phyloP scores from a whole-genome alignment of 35 echinoderm and acorn worm genomes.

The Holothuria glaberrima region DNA sequence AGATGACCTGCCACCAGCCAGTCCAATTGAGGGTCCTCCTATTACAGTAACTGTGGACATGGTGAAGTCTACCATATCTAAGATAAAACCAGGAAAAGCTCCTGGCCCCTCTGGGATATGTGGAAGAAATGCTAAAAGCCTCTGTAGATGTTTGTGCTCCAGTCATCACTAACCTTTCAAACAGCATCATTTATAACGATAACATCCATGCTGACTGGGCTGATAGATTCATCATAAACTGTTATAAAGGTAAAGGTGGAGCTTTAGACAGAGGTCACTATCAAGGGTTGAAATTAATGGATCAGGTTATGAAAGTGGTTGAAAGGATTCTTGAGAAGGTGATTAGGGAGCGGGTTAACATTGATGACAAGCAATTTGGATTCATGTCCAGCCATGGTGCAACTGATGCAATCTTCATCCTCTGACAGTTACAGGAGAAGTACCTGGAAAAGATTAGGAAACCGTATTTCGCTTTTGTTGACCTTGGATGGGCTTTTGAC shows the following conservation, averaged over 20 bases:
- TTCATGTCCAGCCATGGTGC: slow-evolving; percentile 13
- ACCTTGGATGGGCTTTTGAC: slow-evolving; percentile 50
- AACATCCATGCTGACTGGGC: no score
- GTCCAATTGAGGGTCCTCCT: no score
- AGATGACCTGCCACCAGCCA: slow-evolving; percentile 2
- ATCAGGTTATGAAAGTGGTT: slow-evolving; percentile 31
- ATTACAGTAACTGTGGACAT: no score
- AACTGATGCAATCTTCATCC: slow-evolving; percentile 24
- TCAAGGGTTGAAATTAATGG: not conserved
- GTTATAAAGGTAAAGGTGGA: slow-evolving; percentile 11
- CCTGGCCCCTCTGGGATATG: no score
- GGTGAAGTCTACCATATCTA: no score
- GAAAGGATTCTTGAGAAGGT: slow-evolving; percentile 21
- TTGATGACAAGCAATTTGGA: slow-evolving; percentile 37
- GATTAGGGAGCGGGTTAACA: slow-evolving; percentile 11
- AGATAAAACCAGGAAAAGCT: no score
- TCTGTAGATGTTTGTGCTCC: no score
- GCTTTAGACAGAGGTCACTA: not conserved
- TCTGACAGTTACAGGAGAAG: slow-evolving; percentile 33
- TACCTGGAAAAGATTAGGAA: slow-evolving; percentile 24
- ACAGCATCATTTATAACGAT: no score
- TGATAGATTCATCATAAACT: no score
- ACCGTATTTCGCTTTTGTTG: slow-evolving; percentile 14
- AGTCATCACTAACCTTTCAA: no score
- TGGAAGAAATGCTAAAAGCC: no score